Evolutionary conservation across 1,140 invertebrate genomes (phyloP).

Genomic region (Drosophila willistoni): DNA sequence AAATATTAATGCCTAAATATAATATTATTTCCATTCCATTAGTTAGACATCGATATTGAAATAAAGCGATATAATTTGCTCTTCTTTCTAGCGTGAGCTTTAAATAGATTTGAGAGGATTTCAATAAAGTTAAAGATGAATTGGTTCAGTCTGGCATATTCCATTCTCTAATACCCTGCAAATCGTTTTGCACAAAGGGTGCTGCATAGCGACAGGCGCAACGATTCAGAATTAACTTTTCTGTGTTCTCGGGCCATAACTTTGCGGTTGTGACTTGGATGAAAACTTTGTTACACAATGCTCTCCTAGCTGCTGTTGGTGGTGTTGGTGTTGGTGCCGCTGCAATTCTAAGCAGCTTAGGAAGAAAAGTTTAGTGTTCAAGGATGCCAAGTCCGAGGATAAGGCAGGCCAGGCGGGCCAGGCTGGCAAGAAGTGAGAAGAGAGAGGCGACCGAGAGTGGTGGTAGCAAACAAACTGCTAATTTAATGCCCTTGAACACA

Average conservation of each 20-base stretch:
- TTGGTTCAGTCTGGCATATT: background rate
- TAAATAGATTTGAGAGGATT: background rate
- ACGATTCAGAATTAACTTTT: conserved; percentile 60
- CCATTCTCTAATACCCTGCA: conserved; percentile 18
- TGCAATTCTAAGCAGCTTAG: conserved; percentile 58
- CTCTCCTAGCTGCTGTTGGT: conserved; percentile 4
- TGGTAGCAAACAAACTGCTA: conserved; percentile 42
- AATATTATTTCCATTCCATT: too few species aligned
- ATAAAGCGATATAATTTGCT: too few species aligned
- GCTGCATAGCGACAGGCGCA: conserved; percentile 49
- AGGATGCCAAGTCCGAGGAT: background rate
- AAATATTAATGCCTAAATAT: too few species aligned
- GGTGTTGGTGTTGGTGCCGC: conserved; percentile 10
- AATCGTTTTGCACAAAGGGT: conserved; percentile 30
- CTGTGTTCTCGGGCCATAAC: conserved; percentile 43
- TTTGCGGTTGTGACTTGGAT: conserved; percentile 54
- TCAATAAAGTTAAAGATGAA: background rate
- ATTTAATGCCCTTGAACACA: conserved; percentile 40
- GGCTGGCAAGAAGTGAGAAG: background rate
- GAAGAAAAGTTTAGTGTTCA: conserved; percentile 30
- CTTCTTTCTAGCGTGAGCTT: background rate
- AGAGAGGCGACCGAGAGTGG: background rate
- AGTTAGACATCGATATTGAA: too few species aligned
- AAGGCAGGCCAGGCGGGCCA: background rate
- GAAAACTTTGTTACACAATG: conserved; percentile 65